Evolutionary conservation across 2,113 vertebrate species (phyloP).

Genomic region (Anhinga rufa): DNA sequence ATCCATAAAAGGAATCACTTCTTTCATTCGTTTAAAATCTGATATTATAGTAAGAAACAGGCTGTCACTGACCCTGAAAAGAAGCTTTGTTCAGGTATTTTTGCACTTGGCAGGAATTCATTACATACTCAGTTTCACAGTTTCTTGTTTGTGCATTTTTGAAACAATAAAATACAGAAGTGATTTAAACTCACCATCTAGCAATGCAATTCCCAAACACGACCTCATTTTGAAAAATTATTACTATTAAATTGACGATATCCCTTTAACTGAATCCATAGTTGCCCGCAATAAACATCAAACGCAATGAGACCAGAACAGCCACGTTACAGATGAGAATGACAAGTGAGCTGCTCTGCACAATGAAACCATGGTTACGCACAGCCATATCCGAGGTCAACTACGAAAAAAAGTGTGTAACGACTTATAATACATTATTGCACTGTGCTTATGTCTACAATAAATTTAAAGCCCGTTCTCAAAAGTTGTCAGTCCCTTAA

Average conservation of each 20-base stretch:
- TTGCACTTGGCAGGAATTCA: neutral
- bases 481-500: neutral
- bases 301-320: neutral
- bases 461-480: neutral
- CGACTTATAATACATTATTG: neutral
- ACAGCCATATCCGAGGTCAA: neutral
- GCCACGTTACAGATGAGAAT: neutral
- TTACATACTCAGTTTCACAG: neutral
- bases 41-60: neutral
- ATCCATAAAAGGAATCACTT: neutral
- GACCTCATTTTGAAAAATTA: neutral
- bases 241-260: neutral
- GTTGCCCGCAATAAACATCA: neutral
- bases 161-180: neutral
- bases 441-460: neutral
- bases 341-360: neutral
- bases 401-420: neutral
- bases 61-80: neutral
- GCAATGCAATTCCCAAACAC: neutral
- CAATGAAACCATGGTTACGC: neutral
- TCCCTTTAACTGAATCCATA: neutral
- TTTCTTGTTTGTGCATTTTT: neutral
- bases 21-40: neutral
- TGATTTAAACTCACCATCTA: neutral
- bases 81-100: neutral